Evolutionary conservation across 2,113 vertebrate genomes (phyloP), one percentile per base, ranked within the genome.

Genomic region (Hydropotes inermis): DNA sequence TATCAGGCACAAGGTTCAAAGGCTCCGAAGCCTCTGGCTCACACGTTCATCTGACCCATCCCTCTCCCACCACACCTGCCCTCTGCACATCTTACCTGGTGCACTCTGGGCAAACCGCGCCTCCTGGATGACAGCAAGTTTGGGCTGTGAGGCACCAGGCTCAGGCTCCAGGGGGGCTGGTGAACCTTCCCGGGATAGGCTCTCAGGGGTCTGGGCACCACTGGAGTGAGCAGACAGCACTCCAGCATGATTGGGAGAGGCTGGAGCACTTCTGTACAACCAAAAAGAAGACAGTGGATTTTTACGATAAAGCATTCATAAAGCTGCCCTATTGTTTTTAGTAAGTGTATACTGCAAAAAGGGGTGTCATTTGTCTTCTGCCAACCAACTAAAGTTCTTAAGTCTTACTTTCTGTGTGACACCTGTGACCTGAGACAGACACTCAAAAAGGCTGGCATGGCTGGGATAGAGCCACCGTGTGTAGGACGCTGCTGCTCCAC

Each of bases 161-260:
- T 99, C 99, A 0, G 99, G 99, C 54, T 99, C 99, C 99, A 99
- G 98, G 0, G 99, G 99, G 95, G 99, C 99, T 0, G 99, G 99
- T 33, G 99, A 99, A 19, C 99, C 99, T 98, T 99, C 99, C 98
- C 99, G 99, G 14, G 99, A 99, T 97, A 99, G 98, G 97, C 99
- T 99, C 98, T 99, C 99, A 1, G 99, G 99, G 92, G 99, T 99
- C 99, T 99, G 99, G 90, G 99, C 99, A 3, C 99, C 99, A 36
- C 99, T 99, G 91, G 99, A 99, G 98, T 99, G 99, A 0, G 99
- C 99, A 15, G 99, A 99, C 97, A 99, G 98, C 74, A 99, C 99
- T 97, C 99, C 99, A 2, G 99, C 99, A 96, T 99, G 99, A 98
- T 99, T 99, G 91, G 99, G 99, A 98, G 99, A 99, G 23, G 99